phyloP scores from a whole-genome alignment of 2,888 invertebrate genomes.

The Cataglyphis albicans region DNA sequence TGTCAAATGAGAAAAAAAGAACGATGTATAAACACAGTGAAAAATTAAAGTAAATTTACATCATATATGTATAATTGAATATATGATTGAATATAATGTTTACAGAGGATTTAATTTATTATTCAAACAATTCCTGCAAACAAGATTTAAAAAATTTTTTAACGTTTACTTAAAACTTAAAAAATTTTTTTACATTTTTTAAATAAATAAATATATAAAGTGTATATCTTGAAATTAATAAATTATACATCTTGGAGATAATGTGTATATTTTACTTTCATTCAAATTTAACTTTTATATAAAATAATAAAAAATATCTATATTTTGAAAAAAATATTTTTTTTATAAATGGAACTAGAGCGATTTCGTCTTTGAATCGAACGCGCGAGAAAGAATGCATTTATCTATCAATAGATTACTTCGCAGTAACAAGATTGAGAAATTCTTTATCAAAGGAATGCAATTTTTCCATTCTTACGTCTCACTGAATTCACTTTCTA shows the following conservation, averaged over 20 bases:
- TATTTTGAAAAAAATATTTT: neutral
- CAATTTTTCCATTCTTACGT: conserved; percentile 49
- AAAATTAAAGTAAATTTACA: conserved; percentile 35
- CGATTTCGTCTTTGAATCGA: conserved; percentile 18
- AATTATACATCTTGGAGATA: neutral
- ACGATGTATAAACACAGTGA: conserved; percentile 37
- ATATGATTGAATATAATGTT: neutral
- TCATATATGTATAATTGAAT: neutral
- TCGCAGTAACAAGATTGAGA: conserved; percentile 52
- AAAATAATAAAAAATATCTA: conserved; percentile 1
- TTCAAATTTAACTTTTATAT: neutral
- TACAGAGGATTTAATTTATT: neutral
- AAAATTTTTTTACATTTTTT: neutral
- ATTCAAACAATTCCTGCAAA: neutral
- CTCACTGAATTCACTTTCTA: conserved; percentile 57
- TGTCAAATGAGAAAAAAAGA: conserved; percentile 20
- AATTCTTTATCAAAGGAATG: conserved; percentile 56
- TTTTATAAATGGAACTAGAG: neutral
- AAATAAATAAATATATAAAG: no score
- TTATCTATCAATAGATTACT: conserved; percentile 48
- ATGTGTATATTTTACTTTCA: neutral
- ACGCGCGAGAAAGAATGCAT: conserved; percentile 34
- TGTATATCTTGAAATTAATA: neutral
- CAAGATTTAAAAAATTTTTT: no score
- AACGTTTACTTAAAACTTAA: no score